These are phyloP conservation scores for Holothuria scabra DNA, from an alignment of 53 echinoderm and acorn worm species.

Conservation along the genomic window DNA sequence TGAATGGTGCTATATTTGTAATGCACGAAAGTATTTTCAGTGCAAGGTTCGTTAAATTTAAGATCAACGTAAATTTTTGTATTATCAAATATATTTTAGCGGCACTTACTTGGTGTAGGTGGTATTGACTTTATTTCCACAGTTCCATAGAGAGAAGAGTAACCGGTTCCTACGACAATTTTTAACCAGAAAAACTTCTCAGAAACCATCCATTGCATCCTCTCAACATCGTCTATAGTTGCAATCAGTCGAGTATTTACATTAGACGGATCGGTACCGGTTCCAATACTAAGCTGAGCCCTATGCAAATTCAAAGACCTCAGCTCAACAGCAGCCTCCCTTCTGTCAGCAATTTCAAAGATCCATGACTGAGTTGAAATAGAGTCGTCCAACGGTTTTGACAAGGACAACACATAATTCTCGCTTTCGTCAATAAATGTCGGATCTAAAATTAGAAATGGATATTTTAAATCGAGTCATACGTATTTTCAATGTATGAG, in stretches of 20 bases:
- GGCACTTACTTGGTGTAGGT: neutral
- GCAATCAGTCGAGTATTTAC: neutral
- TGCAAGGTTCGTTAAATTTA: too few relatives aligned
- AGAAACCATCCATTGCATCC: neutral
- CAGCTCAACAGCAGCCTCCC: neutral
- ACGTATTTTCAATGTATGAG: too few relatives aligned
- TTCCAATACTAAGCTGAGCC: neutral
- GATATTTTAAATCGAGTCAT: too few relatives aligned
- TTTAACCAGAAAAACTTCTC: slow-evolving; percentile 6
- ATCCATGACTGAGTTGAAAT: neutral
- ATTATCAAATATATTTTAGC: too few relatives aligned
- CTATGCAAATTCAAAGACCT: neutral
- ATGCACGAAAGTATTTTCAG: too few relatives aligned
- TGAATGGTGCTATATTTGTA: too few relatives aligned
- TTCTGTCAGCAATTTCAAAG: slow-evolving; percentile 7
- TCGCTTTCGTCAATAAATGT: neutral
- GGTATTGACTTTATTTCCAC: slow-evolving; percentile 1
- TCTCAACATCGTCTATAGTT: too few relatives aligned
- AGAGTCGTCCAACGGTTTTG: too few relatives aligned
- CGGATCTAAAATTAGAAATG: neutral
- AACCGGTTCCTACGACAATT: neutral
- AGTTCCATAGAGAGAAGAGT: neutral
- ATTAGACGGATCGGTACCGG: neutral
- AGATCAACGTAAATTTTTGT: too few relatives aligned
- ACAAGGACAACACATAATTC: neutral